Conservation (phyloP, 2,888 invertebrate species). For the Tiphia femorata region DNA sequence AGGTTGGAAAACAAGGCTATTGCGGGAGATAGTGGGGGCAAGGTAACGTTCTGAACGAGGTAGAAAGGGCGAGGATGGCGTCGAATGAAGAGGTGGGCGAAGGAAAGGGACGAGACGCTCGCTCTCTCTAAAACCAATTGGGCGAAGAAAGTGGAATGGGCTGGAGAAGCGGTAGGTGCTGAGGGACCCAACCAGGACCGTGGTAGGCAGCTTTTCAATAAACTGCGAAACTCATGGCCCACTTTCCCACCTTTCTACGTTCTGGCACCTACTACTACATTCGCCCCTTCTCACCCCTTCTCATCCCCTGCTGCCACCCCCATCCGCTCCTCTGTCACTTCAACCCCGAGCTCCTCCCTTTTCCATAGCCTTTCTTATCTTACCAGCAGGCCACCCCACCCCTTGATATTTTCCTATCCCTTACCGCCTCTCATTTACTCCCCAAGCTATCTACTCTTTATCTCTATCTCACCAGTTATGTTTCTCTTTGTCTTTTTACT, state of each 20-base stretch:
- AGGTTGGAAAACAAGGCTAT: too few relatives aligned
- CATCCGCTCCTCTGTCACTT: conserved; percentile 14
- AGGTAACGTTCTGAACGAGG: too few relatives aligned
- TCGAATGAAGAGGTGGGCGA: too few relatives aligned
- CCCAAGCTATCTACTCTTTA: neutral
- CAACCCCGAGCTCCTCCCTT: conserved; percentile 11
- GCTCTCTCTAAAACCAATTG: conserved; percentile 7
- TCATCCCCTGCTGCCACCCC: neutral
- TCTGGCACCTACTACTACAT: too few relatives aligned
- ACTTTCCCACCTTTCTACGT: conserved; percentile 35
- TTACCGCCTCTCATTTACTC: neutral
- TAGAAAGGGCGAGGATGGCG: too few relatives aligned
- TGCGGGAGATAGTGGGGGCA: neutral
- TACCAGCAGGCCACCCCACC: too few relatives aligned
- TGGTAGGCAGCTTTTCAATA: conserved; percentile 56
- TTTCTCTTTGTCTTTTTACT: conserved; percentile 1
- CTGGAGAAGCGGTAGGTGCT: conserved; percentile 21
- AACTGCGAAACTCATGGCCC: conserved; percentile 57
- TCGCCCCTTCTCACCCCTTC: too few relatives aligned
- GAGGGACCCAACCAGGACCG: conserved; percentile 33
- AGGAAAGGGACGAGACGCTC: neutral
- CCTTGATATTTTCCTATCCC: too few relatives aligned
- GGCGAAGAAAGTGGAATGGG: conserved; percentile 29
- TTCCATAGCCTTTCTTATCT: too few relatives aligned
- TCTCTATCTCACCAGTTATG: neutral